Base-by-base conservation (phyloP, 2,888 invertebrate genomes). In the Epinotia demarniana region DNA sequence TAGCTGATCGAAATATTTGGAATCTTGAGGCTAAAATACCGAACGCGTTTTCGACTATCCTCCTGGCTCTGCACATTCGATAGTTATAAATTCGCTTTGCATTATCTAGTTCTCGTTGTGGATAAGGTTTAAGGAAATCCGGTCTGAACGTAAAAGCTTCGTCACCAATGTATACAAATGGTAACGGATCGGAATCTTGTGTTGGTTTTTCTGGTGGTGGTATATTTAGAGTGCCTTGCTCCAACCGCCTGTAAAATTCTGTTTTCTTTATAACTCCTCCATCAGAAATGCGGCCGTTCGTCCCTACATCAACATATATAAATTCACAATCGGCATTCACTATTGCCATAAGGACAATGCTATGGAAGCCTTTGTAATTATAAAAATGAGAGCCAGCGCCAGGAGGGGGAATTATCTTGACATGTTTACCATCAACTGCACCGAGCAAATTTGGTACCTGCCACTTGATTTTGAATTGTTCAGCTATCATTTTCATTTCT, bases 101-200 rank as follows among this genome's bases (percentile, higher is more conserved):
- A 58, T 64, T 19, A 64, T 58, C 64, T 49, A 64, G 43, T 18
- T 16, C 5, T 13, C 16, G 18, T 67, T 77, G 74, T 70, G 69
- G 60, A 70, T 73, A 78, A 62, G 72, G 76, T 58, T 76, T 79
- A 62, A 75, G 57, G 39, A 75, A 74, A 72, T 79, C 73, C 69
- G 76, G 60, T 62, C 71, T 71, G 55, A 77, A 77, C 18, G 77
- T 72, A 53, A 78, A 78, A 67, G 76, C 78, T 60, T 76, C 74
- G 70, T 79, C 79, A 63, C 68, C 77, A 72, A 79, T 70, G 64
- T 68, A 77, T 46, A 77, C 76, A 73, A 72, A 79, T 63, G 75
- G 75, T 27, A 53, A 43, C 43, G 43, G 11, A 43, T 43, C 43
- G 11, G 33, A 33, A 33, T 71, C 63, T 55, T 55, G 55, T 53